These are phyloP conservation scores for Macrophya annulata DNA, from an alignment of 2,888 invertebrate species.

Conservation along the genomic window DNA sequence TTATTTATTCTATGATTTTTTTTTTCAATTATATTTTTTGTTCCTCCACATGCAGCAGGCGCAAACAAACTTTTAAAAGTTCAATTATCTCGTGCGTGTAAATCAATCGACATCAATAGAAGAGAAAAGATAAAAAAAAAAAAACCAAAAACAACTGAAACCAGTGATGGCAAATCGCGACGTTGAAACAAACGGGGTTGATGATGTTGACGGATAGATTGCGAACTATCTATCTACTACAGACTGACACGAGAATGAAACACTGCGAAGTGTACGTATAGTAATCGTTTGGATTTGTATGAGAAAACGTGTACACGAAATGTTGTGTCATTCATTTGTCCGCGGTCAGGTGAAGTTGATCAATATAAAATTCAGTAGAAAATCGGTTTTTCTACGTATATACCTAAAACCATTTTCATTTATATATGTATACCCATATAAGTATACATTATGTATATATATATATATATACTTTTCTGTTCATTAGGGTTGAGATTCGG, in stretches of 20 bases:
- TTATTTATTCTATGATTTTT: no score
- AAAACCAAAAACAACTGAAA: neutral
- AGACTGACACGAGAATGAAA: slow-evolving; percentile 1
- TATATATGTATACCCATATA: neutral
- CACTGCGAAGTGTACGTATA: neutral
- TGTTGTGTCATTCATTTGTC: neutral
- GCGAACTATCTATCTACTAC: neutral
- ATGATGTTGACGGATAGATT: slow-evolving; percentile 34
- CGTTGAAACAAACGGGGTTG: slow-evolving; percentile 28
- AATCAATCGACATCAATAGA: slow-evolving; percentile 6
- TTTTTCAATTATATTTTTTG: neutral
- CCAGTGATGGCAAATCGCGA: neutral
- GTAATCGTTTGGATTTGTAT: neutral
- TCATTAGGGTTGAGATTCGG: neutral
- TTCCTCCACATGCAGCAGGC: no score
- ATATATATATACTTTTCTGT: neutral
- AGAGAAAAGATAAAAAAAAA: neutral
- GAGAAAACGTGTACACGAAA: neutral
- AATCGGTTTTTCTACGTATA: no score
- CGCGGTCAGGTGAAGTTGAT: neutral
- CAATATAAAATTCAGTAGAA: no score
- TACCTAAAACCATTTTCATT: neutral
- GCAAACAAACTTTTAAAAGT: neutral
- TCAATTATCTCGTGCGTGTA: slow-evolving; percentile 14
- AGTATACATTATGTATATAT: neutral